Evolutionary conservation across 2,797 vertebrate species (phyloP).

Genomic region (Onychomys torridus): DNA sequence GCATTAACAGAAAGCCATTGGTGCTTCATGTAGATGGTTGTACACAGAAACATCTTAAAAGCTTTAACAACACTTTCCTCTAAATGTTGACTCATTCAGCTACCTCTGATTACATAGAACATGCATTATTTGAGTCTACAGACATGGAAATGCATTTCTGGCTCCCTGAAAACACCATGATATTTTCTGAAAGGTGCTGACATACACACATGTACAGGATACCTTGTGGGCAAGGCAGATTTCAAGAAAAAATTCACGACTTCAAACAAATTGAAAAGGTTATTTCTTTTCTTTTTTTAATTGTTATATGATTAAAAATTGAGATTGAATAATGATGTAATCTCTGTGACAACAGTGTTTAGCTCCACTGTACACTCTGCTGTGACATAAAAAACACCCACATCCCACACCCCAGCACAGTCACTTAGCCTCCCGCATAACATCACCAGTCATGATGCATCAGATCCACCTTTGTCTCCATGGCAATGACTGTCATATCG

Average conservation of each 20-base stretch:
- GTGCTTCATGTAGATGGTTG: background rate
- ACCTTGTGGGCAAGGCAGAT: background rate
- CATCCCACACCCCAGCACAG: background rate
- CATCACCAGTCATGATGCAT: fast-evolving
- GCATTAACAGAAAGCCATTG: background rate
- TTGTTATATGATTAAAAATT: background rate
- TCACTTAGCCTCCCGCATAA: background rate
- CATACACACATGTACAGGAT: background rate
- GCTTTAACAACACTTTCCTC: background rate
- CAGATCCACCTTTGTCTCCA: background rate
- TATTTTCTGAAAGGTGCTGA: background rate
- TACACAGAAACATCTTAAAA: background rate
- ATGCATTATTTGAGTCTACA: background rate
- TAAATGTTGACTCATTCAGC: background rate
- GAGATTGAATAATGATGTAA: background rate
- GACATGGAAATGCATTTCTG: background rate
- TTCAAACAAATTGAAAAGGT: background rate
- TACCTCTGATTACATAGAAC: background rate
- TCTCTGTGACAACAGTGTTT: background rate
- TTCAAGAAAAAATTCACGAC: background rate
- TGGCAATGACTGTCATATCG: background rate
- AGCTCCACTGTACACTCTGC: background rate
- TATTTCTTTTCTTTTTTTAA: background rate
- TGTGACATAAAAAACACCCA: background rate
- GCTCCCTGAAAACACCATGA: background rate